phyloP scores from a whole-genome alignment of 2,113 vertebrate genomes.

The Rhagologus leucostigma region DNA sequence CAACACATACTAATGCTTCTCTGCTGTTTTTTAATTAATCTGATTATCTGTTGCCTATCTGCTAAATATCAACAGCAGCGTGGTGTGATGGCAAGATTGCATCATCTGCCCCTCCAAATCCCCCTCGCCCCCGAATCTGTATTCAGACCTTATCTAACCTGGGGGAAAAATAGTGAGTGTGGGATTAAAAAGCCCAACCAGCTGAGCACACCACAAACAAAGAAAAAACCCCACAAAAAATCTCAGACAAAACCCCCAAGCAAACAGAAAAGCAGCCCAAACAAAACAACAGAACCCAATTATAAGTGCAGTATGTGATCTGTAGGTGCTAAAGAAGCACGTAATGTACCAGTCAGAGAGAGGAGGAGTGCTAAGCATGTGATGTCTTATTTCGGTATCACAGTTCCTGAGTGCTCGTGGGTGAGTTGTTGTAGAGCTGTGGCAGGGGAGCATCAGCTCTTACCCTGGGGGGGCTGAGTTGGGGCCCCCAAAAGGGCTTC shows the following conservation, averaged over 20 bases:
- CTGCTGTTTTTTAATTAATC: neutral
- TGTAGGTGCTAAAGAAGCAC: neutral
- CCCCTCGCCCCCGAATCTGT: neutral
- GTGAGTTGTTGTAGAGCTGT: neutral
- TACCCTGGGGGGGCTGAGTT: too few relatives aligned
- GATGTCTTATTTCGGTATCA: neutral
- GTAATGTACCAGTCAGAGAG: neutral
- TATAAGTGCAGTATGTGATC: neutral
- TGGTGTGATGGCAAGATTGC: neutral
- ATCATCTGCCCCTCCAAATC: neutral
- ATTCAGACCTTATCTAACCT: neutral
- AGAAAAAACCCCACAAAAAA: neutral
- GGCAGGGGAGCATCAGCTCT: neutral
- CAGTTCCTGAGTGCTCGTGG: fast-evolving
- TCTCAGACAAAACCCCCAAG: neutral
- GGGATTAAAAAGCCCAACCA: neutral
- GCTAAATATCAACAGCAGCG: neutral
- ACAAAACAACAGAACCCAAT: too few relatives aligned
- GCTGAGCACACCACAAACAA: neutral
- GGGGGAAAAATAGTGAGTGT: neutral
- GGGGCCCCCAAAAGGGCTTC: neutral
- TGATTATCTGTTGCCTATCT: neutral
- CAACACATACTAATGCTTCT: neutral
- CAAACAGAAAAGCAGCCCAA: neutral
- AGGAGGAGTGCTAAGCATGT: neutral